phyloP scores from a whole-genome alignment of 1,140 invertebrate species.

The Rhysida immarginata region DNA sequence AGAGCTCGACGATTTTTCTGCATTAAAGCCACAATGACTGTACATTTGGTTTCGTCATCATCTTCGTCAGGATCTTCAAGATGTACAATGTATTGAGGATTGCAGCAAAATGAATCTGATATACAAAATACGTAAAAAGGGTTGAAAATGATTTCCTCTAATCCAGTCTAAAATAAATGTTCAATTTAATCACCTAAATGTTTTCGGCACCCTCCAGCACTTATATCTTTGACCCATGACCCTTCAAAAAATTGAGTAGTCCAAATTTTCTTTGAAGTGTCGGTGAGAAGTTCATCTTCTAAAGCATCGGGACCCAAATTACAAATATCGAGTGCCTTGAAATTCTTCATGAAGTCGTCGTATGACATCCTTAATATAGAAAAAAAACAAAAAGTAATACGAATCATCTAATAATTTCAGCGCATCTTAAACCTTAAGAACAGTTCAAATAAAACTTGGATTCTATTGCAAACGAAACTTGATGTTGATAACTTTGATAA shows the following conservation, averaged over 20 bases:
- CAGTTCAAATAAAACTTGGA: no score
- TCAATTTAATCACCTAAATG: slow-evolving; percentile 47
- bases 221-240: slow-evolving; percentile 74
- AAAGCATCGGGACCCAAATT: slow-evolving; percentile 89
- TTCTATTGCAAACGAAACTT: no score
- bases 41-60: slow-evolving; percentile 60
- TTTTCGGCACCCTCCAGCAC: slow-evolving; percentile 94
- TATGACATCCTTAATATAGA: slow-evolving; percentile 69
- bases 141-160: no score
- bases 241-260: slow-evolving; percentile 87
- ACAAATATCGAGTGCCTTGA: slow-evolving; percentile 74
- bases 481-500: no score
- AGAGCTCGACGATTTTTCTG: slow-evolving; percentile 77
- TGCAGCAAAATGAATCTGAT: slow-evolving; percentile 78
- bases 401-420: no score
- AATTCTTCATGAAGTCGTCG: slow-evolving; percentile 54
- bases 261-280: slow-evolving; percentile 55
- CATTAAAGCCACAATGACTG: slow-evolving; percentile 71
- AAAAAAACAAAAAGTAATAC: no score
- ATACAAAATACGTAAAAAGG: background rate
- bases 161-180: no score
- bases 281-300: slow-evolving; percentile 52
- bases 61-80: slow-evolving; percentile 71
- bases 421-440: no score
- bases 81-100: slow-evolving; percentile 88